Conservation (phyloP, 2,888 invertebrate species). For the Drosophila anomalata region DNA sequence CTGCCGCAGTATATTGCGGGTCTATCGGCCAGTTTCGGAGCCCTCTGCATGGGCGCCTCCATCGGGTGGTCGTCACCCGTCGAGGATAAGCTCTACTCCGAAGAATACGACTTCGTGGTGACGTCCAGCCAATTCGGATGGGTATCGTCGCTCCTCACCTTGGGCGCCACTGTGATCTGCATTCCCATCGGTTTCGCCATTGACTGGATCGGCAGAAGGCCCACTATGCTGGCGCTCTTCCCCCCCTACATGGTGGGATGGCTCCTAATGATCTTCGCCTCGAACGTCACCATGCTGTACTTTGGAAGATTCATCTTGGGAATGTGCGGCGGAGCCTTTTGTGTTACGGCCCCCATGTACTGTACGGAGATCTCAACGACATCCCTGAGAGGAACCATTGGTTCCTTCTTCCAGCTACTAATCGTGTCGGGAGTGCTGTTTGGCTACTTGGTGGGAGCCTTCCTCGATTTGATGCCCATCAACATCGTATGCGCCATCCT, state of each 20-base stretch:
- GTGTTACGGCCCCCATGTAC: conserved; percentile 92
- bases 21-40: conserved; percentile 69
- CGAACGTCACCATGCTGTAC: conserved; percentile 84
- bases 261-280: conserved; percentile 89
- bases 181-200: conserved; percentile 89
- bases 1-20: conserved; percentile 70
- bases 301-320: conserved; percentile 75
- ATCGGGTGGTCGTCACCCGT: conserved; percentile 71
- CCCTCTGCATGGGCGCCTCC: conserved; percentile 68
- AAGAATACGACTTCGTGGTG: conserved; percentile 84
- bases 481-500: conserved; percentile 71
- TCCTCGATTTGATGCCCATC: conserved; percentile 45
- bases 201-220: conserved; percentile 88
- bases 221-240: conserved; percentile 83
- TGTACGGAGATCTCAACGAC: conserved; percentile 93
- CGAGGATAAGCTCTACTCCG: conserved; percentile 49
- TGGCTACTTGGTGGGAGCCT: conserved; percentile 87
- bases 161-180: conserved; percentile 89
- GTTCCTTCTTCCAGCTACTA: conserved; percentile 93
- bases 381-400: conserved; percentile 91
- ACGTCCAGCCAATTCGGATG: conserved; percentile 86
- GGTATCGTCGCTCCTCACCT: conserved; percentile 88
- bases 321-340: conserved; percentile 87
- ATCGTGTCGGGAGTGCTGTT: conserved; percentile 91
- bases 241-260: conserved; percentile 91